Percentiles rank a stretch among this genome's conserved stretches.
Evolutionary conservation across 2,113 vertebrate genomes (phyloP).

Genomic region (Callopanchax toddi): DNA sequence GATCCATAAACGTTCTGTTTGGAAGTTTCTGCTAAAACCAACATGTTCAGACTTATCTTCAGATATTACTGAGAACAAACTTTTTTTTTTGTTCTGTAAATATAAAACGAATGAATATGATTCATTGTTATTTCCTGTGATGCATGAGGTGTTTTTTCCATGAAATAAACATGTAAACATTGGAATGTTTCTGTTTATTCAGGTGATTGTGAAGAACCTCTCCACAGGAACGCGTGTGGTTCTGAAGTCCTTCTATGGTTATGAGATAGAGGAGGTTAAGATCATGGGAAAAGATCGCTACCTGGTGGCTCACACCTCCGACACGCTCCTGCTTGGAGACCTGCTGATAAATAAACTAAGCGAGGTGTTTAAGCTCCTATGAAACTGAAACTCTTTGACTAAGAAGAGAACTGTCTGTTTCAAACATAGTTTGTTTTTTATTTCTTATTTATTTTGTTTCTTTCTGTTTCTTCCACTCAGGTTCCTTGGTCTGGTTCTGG

Average conservation of each 20-base stretch:
- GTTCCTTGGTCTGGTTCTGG: conserved; percentile 94
- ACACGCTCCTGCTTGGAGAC: conserved; percentile 92
- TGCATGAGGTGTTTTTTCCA: too few relatives aligned
- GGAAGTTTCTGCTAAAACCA: too few relatives aligned
- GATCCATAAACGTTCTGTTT: too few relatives aligned
- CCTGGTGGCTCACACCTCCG: conserved; percentile 92
- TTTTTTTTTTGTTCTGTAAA: too few relatives aligned
- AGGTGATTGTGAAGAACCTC: conserved; percentile 98
- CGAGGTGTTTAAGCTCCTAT: conserved; percentile 80
- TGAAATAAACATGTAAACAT: neutral
- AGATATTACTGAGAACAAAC: neutral
- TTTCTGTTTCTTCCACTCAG: conserved; percentile 67
- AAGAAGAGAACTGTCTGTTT: too few relatives aligned
- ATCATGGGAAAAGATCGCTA: conserved; percentile 93
- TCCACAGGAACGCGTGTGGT: conserved; percentile 88
- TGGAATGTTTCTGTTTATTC: neutral
- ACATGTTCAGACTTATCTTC: neutral
- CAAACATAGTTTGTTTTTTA: too few relatives aligned
- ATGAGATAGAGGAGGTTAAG: conserved; percentile 95
- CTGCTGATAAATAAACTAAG: conserved; percentile 88
- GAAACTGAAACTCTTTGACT: neutral
- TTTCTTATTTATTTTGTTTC: neutral
- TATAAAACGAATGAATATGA: too few relatives aligned
- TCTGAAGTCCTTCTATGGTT: conserved; percentile 92
- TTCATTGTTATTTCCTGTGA: too few relatives aligned